Evolutionary conservation across 1,140 invertebrate species (phyloP).

Genomic region (Drosophila sucinea): DNA sequence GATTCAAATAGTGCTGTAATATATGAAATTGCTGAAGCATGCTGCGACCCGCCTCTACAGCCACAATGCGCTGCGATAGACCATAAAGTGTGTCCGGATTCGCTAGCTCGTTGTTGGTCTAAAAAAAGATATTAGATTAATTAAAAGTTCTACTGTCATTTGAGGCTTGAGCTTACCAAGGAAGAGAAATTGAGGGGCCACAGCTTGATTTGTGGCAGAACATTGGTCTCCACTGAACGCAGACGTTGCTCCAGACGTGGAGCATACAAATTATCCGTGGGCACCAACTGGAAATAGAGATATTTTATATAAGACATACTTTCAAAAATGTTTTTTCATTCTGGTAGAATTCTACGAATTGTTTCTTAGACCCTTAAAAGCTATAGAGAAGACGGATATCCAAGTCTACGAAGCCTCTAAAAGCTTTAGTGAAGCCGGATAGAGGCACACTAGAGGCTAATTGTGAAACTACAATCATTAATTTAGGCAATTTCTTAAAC

Average conservation of each 20-base stretch:
- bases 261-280: slow-evolving; percentile 86
- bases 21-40: slow-evolving; percentile 93
- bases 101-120: slow-evolving; percentile 86
- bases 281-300: slow-evolving; percentile 72
- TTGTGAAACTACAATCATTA: too few species aligned
- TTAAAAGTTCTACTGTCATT: background rate
- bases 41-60: slow-evolving; percentile 96
- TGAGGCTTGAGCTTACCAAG: slow-evolving; percentile 46
- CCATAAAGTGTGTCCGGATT: slow-evolving; percentile 91
- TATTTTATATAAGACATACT: background rate
- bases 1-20: slow-evolving; percentile 92
- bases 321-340: too few species aligned
- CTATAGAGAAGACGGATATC: too few species aligned
- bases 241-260: slow-evolving; percentile 89
- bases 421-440: too few species aligned
- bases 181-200: slow-evolving; percentile 82
- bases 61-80: slow-evolving; percentile 93
- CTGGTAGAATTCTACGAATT: too few species aligned
- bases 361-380: too few species aligned
- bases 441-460: too few species aligned
- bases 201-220: slow-evolving; percentile 79
- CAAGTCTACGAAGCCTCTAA: too few species aligned
- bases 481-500: too few species aligned
- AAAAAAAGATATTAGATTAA: background rate
- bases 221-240: slow-evolving; percentile 89